Conservation (phyloP, 1,140 invertebrate genomes). For the Acromyrmex charruanus region DNA sequence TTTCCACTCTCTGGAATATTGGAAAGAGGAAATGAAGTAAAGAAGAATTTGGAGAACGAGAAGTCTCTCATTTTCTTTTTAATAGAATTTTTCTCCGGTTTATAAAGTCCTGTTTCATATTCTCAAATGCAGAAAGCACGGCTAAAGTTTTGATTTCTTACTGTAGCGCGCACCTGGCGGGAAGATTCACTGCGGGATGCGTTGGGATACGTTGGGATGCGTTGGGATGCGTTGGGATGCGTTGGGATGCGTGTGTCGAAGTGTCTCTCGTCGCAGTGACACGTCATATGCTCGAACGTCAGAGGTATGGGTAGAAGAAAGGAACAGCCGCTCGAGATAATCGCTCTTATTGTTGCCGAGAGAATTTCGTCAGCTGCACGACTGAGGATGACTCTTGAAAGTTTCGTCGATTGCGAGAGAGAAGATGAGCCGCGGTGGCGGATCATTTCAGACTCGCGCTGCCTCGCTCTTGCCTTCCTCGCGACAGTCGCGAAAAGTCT, state of each 20-base stretch:
- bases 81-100: neutral
- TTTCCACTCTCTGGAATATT: neutral
- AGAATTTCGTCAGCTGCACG: conserved; percentile 64
- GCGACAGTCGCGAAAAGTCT: conserved; percentile 63
- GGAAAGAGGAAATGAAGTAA: neutral
- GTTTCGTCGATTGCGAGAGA: conserved; percentile 60
- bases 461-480: conserved; percentile 18
- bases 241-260: neutral
- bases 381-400: conserved; percentile 66
- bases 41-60: neutral
- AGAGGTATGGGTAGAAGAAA: neutral
- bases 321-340: conserved; percentile 63
- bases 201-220: neutral
- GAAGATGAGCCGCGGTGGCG: conserved; percentile 3
- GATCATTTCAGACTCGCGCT: conserved; percentile 41
- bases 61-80: neutral
- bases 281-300: conserved; percentile 31
- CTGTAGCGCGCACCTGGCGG: neutral
- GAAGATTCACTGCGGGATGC: neutral
- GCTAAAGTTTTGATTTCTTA: conserved; percentile 33
- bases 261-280: conserved; percentile 28
- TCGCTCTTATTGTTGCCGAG: conserved; percentile 76
- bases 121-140: neutral
- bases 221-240: neutral
- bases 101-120: neutral